Conservation (phyloP, 2,113 vertebrate genomes). For the Felis chaus region DNA sequence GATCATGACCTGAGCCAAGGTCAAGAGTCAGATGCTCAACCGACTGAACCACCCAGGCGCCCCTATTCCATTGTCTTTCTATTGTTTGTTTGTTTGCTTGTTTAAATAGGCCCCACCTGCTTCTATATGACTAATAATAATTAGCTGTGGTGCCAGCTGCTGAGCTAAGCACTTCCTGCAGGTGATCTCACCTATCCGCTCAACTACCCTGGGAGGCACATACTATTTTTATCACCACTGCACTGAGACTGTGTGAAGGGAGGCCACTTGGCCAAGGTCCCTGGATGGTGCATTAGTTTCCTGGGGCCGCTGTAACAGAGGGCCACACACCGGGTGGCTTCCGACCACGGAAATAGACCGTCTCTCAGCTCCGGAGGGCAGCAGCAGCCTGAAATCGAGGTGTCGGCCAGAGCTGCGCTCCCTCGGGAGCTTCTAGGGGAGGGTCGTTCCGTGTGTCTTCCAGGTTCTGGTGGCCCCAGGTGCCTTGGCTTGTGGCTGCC, state of each 20-base stretch:
- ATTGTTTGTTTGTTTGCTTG: neutral
- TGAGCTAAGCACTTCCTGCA: neutral
- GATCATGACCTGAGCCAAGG: no score
- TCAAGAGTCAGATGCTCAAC: no score
- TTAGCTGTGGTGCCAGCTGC: neutral
- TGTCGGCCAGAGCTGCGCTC: neutral
- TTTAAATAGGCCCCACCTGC: neutral
- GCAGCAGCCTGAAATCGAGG: neutral
- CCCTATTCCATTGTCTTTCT: slow-evolving; percentile 13
- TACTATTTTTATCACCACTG: neutral
- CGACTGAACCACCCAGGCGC: neutral
- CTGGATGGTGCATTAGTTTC: neutral
- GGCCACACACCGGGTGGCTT: neutral
- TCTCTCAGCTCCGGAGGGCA: neutral
- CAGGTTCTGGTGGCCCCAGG: neutral
- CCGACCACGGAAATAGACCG: neutral
- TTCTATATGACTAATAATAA: neutral
- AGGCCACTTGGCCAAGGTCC: neutral
- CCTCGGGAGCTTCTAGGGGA: neutral
- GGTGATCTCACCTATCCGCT: neutral
- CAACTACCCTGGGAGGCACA: neutral
- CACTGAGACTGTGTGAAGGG: neutral
- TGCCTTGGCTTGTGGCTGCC: neutral
- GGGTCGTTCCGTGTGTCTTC: neutral
- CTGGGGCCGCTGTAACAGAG: neutral